A percentile compares a stretch with the other conserved stretches of the same genome.
These are phyloP conservation scores for Anneissia japonica DNA, from an alignment of 35 echinoderm and acorn worm genomes.

Conservation along the genomic window DNA sequence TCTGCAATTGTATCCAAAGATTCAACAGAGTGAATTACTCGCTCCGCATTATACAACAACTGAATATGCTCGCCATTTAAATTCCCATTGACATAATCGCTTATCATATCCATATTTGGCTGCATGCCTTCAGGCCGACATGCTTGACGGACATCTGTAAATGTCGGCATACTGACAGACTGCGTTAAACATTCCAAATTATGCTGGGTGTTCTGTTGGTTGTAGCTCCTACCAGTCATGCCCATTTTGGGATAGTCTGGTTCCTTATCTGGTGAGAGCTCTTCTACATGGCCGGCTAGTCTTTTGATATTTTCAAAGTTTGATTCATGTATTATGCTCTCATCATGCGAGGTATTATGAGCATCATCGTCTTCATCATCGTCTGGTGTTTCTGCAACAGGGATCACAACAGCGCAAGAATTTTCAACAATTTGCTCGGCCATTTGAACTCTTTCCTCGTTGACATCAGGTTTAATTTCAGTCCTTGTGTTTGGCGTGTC, in stretches of 20 bases:
- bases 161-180: neutral
- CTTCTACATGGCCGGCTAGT: neutral
- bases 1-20: conserved; percentile 78
- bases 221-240: neutral
- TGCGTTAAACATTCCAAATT: neutral
- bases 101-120: neutral
- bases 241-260: neutral
- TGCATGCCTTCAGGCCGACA: neutral
- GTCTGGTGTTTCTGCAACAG: neutral
- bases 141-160: neutral
- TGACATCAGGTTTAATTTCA: neutral
- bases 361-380: neutral
- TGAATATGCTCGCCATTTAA: neutral
- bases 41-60: conserved; percentile 54
- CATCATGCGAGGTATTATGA: neutral
- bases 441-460: neutral
- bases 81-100: neutral
- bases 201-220: neutral
- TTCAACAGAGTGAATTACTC: conserved; percentile 62
- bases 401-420: neutral
- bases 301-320: neutral
- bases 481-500: neutral
- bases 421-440: neutral
- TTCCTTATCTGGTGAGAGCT: neutral
- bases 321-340: neutral